Evolutionary conservation across 1,140 invertebrate species (phyloP).

Genomic region (Cotesia glomerata): DNA sequence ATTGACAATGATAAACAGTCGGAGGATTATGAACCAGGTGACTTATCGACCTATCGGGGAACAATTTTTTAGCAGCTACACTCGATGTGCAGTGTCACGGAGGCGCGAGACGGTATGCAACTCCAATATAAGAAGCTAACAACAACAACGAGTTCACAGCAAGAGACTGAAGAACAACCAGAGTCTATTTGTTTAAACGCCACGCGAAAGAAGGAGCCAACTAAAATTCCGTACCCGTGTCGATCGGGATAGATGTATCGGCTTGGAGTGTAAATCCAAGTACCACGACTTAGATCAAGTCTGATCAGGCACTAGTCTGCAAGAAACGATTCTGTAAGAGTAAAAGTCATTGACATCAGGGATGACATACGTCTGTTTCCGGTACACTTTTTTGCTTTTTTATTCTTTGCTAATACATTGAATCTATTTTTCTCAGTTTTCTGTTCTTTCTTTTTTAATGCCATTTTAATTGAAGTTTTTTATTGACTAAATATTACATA

Average conservation of each 20-base stretch:
- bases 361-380: conserved; percentile 17
- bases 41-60: conserved; percentile 4
- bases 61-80: not conserved
- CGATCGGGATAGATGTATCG: conserved; percentile 60
- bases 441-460: not conserved
- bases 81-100: conserved; percentile 8
- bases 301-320: not conserved
- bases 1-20: conserved; percentile 53
- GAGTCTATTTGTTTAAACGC: conserved; percentile 47
- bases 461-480: too few species aligned
- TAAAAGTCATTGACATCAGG: conserved; percentile 13
- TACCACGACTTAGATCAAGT: not conserved
- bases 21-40: conserved; percentile 49
- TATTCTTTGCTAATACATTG: not conserved
- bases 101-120: conserved; percentile 28
- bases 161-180: conserved; percentile 14
- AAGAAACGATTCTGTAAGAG: conserved; percentile 15
- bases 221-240: conserved; percentile 60
- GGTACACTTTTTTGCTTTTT: not conserved
- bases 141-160: not conserved
- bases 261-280: not conserved
- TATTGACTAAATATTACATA: too few species aligned
- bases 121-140: not conserved
- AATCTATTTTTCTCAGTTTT: not conserved
- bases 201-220: conserved; percentile 40